A percentile compares a stretch with the other conserved stretches of the same genome.
phyloP scores from a whole-genome alignment of 1,140 invertebrate genomes.

The Araneus ventricosus region DNA sequence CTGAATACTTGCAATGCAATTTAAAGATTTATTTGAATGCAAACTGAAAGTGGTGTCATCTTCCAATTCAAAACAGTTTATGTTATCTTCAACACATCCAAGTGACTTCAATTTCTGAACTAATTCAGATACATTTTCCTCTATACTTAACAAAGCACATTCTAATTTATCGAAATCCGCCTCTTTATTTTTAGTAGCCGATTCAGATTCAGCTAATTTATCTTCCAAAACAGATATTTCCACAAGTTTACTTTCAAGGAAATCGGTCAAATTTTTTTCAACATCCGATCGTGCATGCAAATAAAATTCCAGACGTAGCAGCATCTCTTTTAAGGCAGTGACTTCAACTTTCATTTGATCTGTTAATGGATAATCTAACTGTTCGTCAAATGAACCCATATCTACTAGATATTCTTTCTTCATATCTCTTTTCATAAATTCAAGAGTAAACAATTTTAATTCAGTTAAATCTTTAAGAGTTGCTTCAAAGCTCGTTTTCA shows the following conservation, averaged over 20 bases:
- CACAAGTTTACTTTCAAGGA: neutral
- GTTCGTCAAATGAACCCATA: neutral
- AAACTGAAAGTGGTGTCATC: neutral
- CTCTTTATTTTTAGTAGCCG: neutral
- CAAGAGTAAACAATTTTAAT: neutral
- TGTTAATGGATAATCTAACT: neutral
- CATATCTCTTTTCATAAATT: slow-evolving; percentile 46
- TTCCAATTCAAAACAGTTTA: slow-evolving; percentile 3
- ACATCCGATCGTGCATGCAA: neutral
- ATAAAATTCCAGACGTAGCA: neutral
- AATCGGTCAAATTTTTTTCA: slow-evolving; percentile 2
- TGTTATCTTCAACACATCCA: neutral
- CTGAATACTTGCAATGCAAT: neutral
- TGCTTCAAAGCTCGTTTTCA: neutral
- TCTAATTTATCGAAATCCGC: neutral
- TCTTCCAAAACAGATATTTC: neutral
- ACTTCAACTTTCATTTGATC: slow-evolving; percentile 36
- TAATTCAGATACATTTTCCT: neutral
- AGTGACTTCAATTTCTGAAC: neutral
- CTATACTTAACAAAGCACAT: neutral
- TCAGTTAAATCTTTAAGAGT: slow-evolving; percentile 39
- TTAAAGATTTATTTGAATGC: neutral
- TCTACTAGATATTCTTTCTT: slow-evolving; percentile 8
- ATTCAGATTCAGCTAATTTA: neutral
- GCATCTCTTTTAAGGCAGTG: slow-evolving; percentile 23